These are phyloP conservation scores for Tenthredo notha DNA, from an alignment of 2,888 invertebrate species.

Conservation along the genomic window DNA sequence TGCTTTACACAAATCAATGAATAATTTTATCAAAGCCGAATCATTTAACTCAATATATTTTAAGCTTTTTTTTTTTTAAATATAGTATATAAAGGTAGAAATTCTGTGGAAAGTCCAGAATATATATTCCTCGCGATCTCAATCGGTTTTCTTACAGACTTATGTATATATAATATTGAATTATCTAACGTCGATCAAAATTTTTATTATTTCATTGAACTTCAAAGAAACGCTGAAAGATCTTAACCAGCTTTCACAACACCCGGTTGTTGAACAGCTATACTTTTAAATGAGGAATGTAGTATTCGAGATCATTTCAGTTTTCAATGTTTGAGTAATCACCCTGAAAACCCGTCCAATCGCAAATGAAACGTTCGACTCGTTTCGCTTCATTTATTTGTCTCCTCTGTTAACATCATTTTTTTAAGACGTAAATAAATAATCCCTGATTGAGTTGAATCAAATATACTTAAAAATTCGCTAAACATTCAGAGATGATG, in stretches of 20 bases:
- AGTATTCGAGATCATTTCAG: slow-evolving; percentile 7
- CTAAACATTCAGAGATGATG: background rate
- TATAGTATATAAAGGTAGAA: background rate
- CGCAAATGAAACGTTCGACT: slow-evolving; percentile 32
- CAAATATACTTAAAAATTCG: background rate
- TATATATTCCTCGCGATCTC: background rate
- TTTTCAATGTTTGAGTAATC: slow-evolving; percentile 34
- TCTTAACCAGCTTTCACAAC: slow-evolving; percentile 45
- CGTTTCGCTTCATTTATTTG: slow-evolving; percentile 23
- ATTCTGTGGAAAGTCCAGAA: background rate
- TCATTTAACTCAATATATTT: background rate
- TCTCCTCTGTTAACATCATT: slow-evolving; percentile 7
- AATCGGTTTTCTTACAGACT: background rate
- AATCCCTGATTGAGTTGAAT: background rate
- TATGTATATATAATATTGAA: background rate
- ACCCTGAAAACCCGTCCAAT: background rate
- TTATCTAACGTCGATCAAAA: background rate
- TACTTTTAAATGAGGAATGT: background rate
- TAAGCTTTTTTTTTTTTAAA: background rate
- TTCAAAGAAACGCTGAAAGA: background rate
- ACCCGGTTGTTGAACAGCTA: background rate
- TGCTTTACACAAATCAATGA: background rate
- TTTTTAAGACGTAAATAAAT: background rate
- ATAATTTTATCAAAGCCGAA: background rate
- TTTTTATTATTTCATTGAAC: background rate